Evolutionary conservation across 1,140 invertebrate genomes (phyloP).

Genomic region (Brachionus plicatilis): DNA sequence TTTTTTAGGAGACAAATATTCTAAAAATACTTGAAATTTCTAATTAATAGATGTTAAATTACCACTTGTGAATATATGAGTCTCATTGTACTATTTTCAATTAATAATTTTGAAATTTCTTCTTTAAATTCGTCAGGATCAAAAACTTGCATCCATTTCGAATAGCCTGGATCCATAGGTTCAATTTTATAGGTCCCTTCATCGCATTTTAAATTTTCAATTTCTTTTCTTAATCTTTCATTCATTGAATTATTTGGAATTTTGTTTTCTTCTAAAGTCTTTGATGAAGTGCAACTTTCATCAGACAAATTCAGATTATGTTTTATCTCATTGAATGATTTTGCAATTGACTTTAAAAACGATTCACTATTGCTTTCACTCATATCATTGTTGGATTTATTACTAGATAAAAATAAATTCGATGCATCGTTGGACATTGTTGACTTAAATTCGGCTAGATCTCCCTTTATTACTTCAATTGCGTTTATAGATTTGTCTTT

Average conservation of each 20-base stretch:
- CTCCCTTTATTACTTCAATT: conserved; percentile 16
- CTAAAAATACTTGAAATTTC: neutral
- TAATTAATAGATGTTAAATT: neutral
- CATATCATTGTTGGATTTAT: neutral
- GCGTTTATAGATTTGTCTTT: neutral
- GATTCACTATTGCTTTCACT: neutral
- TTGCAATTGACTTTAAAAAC: neutral
- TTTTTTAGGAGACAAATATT: too few relatives aligned
- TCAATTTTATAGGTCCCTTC: neutral
- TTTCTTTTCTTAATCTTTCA: neutral
- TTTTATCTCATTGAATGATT: conserved; percentile 1
- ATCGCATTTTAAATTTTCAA: neutral
- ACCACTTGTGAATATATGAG: neutral
- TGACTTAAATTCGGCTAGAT: conserved; percentile 6
- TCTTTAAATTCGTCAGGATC: neutral
- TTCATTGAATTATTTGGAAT: neutral
- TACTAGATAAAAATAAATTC: neutral
- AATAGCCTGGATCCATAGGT: neutral
- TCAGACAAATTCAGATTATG: neutral
- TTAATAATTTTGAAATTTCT: neutral
- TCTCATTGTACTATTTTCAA: neutral
- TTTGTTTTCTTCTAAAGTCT: neutral
- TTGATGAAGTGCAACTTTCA: neutral
- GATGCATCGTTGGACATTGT: conserved; percentile 1
- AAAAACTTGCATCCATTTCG: neutral